Evolutionary conservation across 2,113 vertebrate species (phyloP).

Genomic region (Pitta sordida): DNA sequence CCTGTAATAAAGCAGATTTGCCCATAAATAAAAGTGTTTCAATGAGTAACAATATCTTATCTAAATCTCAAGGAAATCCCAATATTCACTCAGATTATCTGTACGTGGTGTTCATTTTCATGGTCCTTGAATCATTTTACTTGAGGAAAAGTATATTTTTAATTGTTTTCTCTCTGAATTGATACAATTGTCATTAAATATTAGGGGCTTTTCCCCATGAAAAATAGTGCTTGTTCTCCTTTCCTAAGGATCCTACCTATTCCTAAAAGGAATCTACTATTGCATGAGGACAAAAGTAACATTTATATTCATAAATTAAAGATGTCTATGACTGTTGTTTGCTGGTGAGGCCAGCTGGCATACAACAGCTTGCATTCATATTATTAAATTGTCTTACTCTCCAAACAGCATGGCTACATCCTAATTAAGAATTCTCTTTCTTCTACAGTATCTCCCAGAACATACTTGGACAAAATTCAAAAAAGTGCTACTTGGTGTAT

Average conservation of each 20-base stretch:
- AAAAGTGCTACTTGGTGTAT: not conserved
- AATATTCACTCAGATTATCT: not conserved
- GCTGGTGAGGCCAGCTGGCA: slow-evolving; percentile 1
- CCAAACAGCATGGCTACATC: not conserved
- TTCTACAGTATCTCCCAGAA: not conserved
- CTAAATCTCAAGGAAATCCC: not conserved
- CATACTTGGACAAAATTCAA: not conserved
- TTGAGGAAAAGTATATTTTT: not conserved
- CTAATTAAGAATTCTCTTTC: slow-evolving; percentile 18
- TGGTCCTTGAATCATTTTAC: not conserved
- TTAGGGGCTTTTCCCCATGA: not conserved
- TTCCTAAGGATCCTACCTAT: not conserved
- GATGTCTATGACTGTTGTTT: not conserved
- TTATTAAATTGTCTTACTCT: slow-evolving; percentile 30
- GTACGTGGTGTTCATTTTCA: not conserved
- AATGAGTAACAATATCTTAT: not conserved
- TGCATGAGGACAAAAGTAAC: not conserved
- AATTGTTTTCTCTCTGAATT: not conserved
- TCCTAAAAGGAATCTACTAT: not conserved
- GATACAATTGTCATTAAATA: not conserved
- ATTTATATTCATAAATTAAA: slow-evolving; percentile 36
- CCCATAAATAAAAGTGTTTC: not conserved
- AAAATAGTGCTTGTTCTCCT: not conserved
- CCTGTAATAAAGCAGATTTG: not conserved
- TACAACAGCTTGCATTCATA: slow-evolving; percentile 1